These are phyloP conservation scores for Hyla sarda DNA, from an alignment of 2,113 vertebrate species.

Conservation along the genomic window DNA sequence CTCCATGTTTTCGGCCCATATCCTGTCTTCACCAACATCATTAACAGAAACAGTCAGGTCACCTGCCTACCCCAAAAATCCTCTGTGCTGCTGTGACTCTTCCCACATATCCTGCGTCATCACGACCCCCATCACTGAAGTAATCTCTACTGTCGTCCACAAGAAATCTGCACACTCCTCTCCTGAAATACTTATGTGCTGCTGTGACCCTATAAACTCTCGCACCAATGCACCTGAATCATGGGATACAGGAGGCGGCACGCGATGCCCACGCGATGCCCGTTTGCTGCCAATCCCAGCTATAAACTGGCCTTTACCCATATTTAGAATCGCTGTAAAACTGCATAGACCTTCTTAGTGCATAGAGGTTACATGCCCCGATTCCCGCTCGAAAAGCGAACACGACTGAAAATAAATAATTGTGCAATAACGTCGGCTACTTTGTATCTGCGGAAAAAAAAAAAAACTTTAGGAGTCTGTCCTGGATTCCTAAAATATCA, in stretches of 20 bases:
- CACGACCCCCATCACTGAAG: no score
- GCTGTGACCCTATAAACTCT: background rate
- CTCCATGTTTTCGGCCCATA: background rate
- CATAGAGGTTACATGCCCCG: slow-evolving; percentile 12
- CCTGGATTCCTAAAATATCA: no score
- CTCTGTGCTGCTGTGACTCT: background rate
- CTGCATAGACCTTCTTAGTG: slow-evolving; percentile 44
- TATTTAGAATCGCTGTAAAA: background rate
- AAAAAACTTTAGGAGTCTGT: background rate
- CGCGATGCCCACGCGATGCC: background rate
- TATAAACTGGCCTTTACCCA: no score
- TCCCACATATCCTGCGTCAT: no score
- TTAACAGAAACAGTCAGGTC: background rate
- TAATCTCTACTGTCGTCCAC: no score
- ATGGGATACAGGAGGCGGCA: no score
- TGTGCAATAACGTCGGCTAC: background rate
- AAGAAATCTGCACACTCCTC: no score
- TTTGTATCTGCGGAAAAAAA: background rate
- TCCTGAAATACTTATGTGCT: no score
- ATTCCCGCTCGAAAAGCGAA: background rate
- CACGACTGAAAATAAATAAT: background rate
- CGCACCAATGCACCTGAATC: no score
- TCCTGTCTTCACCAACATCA: background rate
- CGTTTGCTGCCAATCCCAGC: no score
- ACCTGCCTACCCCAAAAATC: background rate